Conservation (phyloP, 2,888 invertebrate species). For the Dicranocentrus wangi region DNA sequence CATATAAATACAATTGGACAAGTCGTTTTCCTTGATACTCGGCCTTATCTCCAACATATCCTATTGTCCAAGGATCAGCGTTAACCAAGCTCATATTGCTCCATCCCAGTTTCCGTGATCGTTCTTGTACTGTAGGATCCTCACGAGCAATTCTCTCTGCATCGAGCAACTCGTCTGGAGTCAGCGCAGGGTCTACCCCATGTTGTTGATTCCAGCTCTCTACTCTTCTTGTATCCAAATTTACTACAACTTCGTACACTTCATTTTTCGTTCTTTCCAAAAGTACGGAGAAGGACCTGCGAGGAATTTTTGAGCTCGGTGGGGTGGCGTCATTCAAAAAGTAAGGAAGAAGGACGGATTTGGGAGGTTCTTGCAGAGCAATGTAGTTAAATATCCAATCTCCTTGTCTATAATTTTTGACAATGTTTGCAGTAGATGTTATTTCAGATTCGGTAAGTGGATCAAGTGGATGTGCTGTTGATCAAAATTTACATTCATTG, state of each 20-base stretch:
- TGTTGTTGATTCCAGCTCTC: conserved; percentile 39
- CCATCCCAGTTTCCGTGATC: conserved; percentile 43
- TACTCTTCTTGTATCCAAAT: conserved; percentile 43
- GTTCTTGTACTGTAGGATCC: conserved; percentile 25
- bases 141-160: conserved; percentile 33
- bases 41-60: conserved; percentile 55
- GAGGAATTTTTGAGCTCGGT: conserved; percentile 19
- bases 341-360: conserved; percentile 38
- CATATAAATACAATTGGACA: conserved; percentile 50
- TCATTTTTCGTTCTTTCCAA: conserved; percentile 22
- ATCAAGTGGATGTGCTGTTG: conserved; percentile 38
- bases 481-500: too few relatives aligned
- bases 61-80: conserved; percentile 57
- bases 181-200: conserved; percentile 21
- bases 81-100: conserved; percentile 53
- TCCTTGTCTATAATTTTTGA: conserved; percentile 20
- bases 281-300: conserved; percentile 44
- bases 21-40: conserved; percentile 54
- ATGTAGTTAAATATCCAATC: conserved; percentile 53
- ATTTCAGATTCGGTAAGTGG: conserved; percentile 47
- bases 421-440: conserved; percentile 25
- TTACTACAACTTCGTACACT: conserved; percentile 43
- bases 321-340: conserved; percentile 35
- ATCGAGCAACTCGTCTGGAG: conserved; percentile 35
- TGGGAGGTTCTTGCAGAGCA: conserved; percentile 54